Conservation (phyloP, 2,888 invertebrate species). For the Euzophera pinguis region DNA sequence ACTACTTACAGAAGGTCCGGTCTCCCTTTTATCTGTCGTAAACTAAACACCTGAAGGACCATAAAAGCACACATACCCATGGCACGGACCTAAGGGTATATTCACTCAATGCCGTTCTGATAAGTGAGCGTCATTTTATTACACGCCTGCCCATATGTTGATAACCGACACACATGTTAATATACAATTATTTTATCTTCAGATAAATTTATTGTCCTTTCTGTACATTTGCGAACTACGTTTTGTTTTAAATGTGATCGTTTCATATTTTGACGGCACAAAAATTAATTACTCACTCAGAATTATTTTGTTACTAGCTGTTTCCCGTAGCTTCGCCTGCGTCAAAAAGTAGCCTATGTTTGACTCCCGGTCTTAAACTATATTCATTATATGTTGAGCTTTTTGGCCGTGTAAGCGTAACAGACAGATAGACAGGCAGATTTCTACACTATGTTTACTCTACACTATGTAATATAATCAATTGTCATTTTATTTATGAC, state of each 20-base stretch:
- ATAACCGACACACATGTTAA: constrained; percentile 24
- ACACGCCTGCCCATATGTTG: constrained; percentile 27
- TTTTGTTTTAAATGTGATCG: not conserved
- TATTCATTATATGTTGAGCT: no score
- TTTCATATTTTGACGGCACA: no score
- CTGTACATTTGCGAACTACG: not conserved
- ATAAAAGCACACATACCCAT: constrained; percentile 2
- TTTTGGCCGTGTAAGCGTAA: no score
- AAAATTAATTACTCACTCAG: no score
- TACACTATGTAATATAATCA: no score
- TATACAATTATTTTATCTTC: constrained; percentile 28
- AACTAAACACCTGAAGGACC: constrained; percentile 27
- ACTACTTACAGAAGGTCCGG: not conserved
- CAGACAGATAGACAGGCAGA: no score
- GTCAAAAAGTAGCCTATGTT: no score
- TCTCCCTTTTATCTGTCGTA: constrained; percentile 26
- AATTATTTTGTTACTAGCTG: no score
- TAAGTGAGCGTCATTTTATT: constrained; percentile 29
- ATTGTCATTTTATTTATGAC: no score
- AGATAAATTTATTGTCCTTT: constrained; percentile 18
- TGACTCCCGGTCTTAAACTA: no score
- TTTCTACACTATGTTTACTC: no score
- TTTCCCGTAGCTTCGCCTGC: no score
- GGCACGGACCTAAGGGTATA: constrained; percentile 26
- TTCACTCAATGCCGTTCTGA: constrained; percentile 25